phyloP scores from a whole-genome alignment of 2,113 vertebrate genomes.

The Vireo altiloquus region DNA sequence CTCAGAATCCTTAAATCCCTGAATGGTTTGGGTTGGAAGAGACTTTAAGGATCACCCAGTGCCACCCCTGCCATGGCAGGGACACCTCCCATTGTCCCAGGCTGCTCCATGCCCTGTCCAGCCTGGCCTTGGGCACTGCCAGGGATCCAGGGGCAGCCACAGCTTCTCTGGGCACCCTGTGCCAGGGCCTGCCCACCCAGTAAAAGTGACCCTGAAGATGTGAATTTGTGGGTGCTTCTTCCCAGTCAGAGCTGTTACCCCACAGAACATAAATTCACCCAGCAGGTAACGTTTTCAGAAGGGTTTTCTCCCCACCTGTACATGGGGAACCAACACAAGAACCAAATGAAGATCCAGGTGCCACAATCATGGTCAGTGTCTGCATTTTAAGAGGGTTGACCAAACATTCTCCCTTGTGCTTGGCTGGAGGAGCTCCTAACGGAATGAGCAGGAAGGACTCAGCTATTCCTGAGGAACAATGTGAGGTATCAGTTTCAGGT shows the following conservation, averaged over 20 bases:
- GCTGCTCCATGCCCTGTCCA: accelerated
- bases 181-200: neutral
- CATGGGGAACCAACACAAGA: accelerated
- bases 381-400: neutral
- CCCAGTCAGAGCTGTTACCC: neutral
- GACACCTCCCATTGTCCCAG: neutral
- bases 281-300: neutral
- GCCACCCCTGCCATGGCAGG: neutral
- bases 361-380: too few species aligned
- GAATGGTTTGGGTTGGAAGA: neutral
- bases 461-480: accelerated
- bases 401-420: accelerated
- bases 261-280: accelerated
- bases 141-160: neutral
- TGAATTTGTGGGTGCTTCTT: neutral
- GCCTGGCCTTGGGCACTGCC: neutral
- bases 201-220: neutral
- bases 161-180: neutral
- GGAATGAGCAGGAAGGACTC: neutral
- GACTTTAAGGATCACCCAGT: accelerated
- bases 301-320: neutral
- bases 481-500: accelerated
- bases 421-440: accelerated
- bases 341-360: neutral
- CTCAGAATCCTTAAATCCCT: neutral